Evolutionary conservation across 2,888 invertebrate species (phyloP).

Genomic region (Drosophila niveifrons): DNA sequence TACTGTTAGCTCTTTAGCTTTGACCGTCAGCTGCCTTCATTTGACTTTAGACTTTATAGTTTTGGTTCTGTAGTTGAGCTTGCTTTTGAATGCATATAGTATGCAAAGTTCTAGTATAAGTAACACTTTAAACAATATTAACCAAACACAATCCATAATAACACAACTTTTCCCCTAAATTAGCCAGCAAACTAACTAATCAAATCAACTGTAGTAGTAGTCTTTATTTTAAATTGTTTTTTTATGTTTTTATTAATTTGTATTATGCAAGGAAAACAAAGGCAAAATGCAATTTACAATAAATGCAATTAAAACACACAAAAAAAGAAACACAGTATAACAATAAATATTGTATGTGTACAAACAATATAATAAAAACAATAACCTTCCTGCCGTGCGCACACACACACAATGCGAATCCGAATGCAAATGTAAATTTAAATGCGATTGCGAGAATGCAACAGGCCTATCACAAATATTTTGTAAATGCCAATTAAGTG

Average conservation of each 20-base stretch:
- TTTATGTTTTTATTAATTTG: constrained; percentile 40
- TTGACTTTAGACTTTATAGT: constrained; percentile 17
- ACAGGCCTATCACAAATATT: constrained; percentile 24
- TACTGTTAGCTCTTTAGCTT: constrained; percentile 46
- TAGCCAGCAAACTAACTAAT: constrained; percentile 42
- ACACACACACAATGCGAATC: constrained; percentile 53
- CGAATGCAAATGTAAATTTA: constrained; percentile 20
- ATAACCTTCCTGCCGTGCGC: constrained; percentile 85
- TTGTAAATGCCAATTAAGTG: constrained; percentile 44
- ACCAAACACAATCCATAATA: constrained; percentile 1
- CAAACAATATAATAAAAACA: constrained; percentile 53
- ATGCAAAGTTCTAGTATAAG: constrained; percentile 2
- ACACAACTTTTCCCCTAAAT: constrained; percentile 6
- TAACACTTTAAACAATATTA: constrained; percentile 17
- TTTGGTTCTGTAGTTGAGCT: constrained; percentile 12
- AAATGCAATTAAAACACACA: constrained; percentile 24
- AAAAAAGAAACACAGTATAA: constrained; percentile 22
- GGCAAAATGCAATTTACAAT: constrained; percentile 35
- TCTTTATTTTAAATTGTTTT: constrained; percentile 28
- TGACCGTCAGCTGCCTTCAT: constrained; percentile 13
- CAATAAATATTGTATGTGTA: constrained; percentile 28
- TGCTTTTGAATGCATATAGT: neutral
- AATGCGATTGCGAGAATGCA: constrained; percentile 30
- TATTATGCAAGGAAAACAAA: constrained; percentile 22
- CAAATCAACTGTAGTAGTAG: constrained; percentile 24